phyloP scores from a whole-genome alignment of 2,888 invertebrate species.

The Hirudinaria manillensis region DNA sequence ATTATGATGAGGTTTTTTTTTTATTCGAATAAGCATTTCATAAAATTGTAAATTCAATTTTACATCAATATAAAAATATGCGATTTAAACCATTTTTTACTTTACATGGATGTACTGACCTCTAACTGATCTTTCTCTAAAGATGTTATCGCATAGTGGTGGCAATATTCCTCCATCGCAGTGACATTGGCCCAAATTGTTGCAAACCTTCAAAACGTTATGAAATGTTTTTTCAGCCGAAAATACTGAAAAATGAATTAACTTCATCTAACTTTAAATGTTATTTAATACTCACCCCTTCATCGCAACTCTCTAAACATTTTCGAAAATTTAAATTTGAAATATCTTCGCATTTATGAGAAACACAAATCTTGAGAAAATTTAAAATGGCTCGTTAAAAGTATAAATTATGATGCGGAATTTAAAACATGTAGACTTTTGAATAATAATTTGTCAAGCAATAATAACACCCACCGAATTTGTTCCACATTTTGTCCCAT shows the following conservation, averaged over 20 bases:
- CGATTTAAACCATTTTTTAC: background rate
- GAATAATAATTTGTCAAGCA: background rate
- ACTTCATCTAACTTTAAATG: background rate
- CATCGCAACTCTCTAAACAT: conserved; percentile 4
- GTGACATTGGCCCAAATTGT: conserved; percentile 84
- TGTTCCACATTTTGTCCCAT: conserved; percentile 16
- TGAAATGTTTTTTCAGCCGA: background rate
- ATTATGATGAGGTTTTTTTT: no score
- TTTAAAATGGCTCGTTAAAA: background rate
- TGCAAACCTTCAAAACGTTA: conserved; percentile 62
- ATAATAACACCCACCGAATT: background rate
- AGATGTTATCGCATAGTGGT: conserved; percentile 67
- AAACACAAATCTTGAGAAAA: conserved; percentile 5
- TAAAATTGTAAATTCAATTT: no score
- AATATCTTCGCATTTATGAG: background rate
- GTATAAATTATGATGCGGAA: background rate
- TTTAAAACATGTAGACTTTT: background rate
- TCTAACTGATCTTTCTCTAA: background rate
- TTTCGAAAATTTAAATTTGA: conserved; percentile 6
- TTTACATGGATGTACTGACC: background rate
- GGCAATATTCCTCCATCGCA: conserved; percentile 84
- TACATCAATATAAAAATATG: background rate
- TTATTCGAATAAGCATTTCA: no score
- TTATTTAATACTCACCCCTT: background rate
- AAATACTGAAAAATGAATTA: background rate